Evolutionary conservation across 2,888 invertebrate species (phyloP), one percentile per base, ranked within the genome.

Genomic region (Cecidostiba fungosa): DNA sequence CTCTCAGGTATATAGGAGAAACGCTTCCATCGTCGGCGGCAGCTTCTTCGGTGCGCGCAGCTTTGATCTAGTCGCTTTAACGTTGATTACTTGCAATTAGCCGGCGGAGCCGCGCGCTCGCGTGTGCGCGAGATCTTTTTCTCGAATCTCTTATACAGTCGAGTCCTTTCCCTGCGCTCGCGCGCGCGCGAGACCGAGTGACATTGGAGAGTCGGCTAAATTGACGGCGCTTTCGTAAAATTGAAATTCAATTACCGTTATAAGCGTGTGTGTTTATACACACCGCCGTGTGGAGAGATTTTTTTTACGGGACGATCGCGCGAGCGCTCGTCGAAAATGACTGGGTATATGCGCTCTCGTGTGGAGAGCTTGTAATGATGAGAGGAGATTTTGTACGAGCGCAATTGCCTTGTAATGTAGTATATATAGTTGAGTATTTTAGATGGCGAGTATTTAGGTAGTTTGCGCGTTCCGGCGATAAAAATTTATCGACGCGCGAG

Each of bases 71-170:
- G 85, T 86, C 85, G 84, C 82, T 87, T 87, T 70, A 86, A 85
- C 84, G 84, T 87, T 86, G 87, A 87, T 87, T 87, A 86, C 85
- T 82, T 43, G 84, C 85, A 87, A 87, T 87, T 87, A 87, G 85
- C 87, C 79, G 82, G 50, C 54, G 77, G 77, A 29, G 29, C 29
- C 29, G 59, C 43, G 73, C 70, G 69, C 29, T 70, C 78, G 32
- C 39, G 70, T 86, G 70, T 86, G 82, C 39, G n/a, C 76, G 70
- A 84, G 82, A 86, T 86, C 84, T 82, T 84, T 79, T 82, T 76
- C 78, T 84, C 47, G 78, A 78, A 82, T 86, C 81, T 81, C 59
- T 26, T n/a, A 59, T 39, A 23, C n/a, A n/a, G 14, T 19, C 36
- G 6, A 39, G 23, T 69, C 76, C 72, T 72, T 70, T 39, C 29